Evolutionary conservation across 2,113 vertebrate species (phyloP), one percentile per base, ranked within the genome.

Genomic region (Siniperca chuatsi): DNA sequence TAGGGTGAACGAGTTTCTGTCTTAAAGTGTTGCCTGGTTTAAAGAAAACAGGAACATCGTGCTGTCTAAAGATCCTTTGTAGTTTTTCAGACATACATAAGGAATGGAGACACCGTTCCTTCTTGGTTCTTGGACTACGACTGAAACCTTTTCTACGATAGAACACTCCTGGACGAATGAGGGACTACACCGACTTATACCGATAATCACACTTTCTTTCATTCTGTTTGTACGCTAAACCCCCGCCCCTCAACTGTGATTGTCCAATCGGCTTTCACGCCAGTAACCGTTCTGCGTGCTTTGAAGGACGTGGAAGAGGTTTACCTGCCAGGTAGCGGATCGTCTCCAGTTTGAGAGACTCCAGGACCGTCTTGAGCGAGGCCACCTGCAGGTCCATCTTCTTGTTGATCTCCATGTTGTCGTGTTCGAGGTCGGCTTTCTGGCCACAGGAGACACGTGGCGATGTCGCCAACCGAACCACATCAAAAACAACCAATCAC

Each of bases 321-420:
- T 48, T 57, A 90, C 94, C 94, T 93, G 93, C 92, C 2, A 94
- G 66, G 75, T 92, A 96, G 44, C 97, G 97, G 40, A 99, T 87
- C 0, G 98, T 99, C 61, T 98, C 96, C 42, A 99, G 96, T 79
- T 99, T 99, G 65, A 98, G 97, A 0, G 98, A 99, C 81, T 99
- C 98, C 95, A 99, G 97, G 15, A 99, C 92, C 0, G 97, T 99
- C 92, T 98, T 99, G 69, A 99, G 95, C 4, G 97, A 99, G 8
- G 98, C 98, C 75, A 99, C 98, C 94, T 99, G 96, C 46, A 97
- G 96, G 87, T 99, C 98, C 18, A 99, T 98, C 95, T 98, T 99
- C 90, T 97, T 97, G 83, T 95, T 96, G 84, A 97, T 97, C 94
- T 99, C 98, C 62, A 97, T 96, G 76, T 97, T 96, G 82, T 96